Conservation (phyloP, 2,888 invertebrate genomes). For the Nephrotoma guestfalica region DNA sequence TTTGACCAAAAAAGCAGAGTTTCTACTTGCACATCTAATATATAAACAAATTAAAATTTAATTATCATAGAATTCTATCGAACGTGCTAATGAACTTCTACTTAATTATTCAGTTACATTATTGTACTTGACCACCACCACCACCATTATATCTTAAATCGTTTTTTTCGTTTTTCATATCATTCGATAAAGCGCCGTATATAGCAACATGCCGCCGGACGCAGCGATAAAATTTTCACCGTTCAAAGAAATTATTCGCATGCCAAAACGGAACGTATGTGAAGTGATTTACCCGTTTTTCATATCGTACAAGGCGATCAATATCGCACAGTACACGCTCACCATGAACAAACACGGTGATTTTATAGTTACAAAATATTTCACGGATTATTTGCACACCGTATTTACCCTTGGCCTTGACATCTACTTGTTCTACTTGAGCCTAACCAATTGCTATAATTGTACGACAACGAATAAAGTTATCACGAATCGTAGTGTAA, state of each 20-base stretch:
- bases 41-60: too few relatives aligned
- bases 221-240: neutral
- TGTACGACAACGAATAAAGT: neutral
- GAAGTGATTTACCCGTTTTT: slow-evolving; percentile 1
- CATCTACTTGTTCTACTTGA: neutral
- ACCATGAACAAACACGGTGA: neutral
- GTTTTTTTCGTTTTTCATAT: too few relatives aligned
- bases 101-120: too few relatives aligned
- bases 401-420: neutral
- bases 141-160: too few relatives aligned
- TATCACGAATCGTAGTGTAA: neutral
- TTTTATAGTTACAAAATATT: neutral
- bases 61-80: too few relatives aligned
- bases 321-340: neutral
- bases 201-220: too few relatives aligned
- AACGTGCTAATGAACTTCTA: too few relatives aligned
- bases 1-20: too few relatives aligned
- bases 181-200: too few relatives aligned
- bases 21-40: too few relatives aligned
- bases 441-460: neutral
- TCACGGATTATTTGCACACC: neutral
- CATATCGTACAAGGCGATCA: neutral
- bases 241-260: neutral
- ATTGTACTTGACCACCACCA: too few relatives aligned
- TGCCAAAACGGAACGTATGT: neutral